Base-by-base conservation (phyloP, 2,113 vertebrate genomes). In the Garra rufa region DNA sequence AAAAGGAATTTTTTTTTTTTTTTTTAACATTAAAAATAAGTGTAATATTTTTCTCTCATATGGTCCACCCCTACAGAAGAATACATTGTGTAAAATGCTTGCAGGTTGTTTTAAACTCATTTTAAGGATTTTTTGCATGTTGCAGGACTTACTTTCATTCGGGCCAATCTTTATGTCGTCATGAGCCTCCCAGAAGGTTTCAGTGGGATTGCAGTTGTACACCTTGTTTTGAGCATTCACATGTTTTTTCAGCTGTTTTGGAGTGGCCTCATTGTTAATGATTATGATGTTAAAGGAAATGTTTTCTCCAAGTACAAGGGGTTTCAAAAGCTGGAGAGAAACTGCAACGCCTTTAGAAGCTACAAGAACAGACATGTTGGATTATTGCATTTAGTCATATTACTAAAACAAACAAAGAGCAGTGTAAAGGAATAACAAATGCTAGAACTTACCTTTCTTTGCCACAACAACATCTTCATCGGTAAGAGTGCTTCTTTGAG, bases 191-290 rank as follows among this genome's bases (percentile, higher is more conserved):
- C 93, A 94, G 88, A 95, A 91, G 69, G 91, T 90, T 30, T 90
- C 88, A 0, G 76, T 87, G 15, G 93, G 94, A 59, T 85, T 91
- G 87, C 82, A 0, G 92, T 94, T 88, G 90, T 94, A 95, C 28
- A 91, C 85, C 83, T 95, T 95, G 34, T 85, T 91, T 88, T 95
- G 94, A 55, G 94, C 94, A 1, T 94, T 94, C 70, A 92, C 3
- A 9, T 93, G 83, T 61, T 92, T 21, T n/a, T 43, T 91, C 70
- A 94, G 48, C 69, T 1, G 81, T 84, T 92, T 95, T n/a, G 52
- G n/a, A 1, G 52, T 41, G 0, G 1, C 77, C 6, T 82, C 83
- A 44, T 50, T 88, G 89, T 95, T 95, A 70, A 82, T 71, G 65
- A 94, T 41, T 19, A 87, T 91, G 30, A 95, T 89, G 0, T 59